Conservation (phyloP, 2,113 vertebrate species). For the Nyctibius bracteatus region DNA sequence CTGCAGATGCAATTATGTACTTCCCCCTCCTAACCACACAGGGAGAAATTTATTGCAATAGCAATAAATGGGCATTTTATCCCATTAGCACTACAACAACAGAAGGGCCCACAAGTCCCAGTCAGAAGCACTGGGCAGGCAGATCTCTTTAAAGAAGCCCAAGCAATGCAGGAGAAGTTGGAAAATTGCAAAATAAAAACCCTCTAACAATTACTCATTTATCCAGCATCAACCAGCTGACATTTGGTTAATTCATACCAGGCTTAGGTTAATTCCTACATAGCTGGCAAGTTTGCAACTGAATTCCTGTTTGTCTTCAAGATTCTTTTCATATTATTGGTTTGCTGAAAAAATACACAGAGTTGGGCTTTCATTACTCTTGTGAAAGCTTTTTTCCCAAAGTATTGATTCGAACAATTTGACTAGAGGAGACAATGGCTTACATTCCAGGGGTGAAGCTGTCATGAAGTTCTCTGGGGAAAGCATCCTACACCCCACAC, state of each 20-base stretch:
- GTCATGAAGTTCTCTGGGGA: not conserved
- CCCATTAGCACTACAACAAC: not conserved
- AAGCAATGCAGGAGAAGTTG: not conserved
- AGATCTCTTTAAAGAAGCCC: not conserved
- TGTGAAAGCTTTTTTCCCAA: conserved; percentile 9
- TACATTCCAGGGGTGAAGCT: not conserved
- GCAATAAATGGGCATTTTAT: not conserved
- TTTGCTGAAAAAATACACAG: conserved; percentile 44
- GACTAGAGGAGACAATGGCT: not conserved
- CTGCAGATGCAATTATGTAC: not conserved
- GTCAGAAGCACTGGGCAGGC: not conserved
- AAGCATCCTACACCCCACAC: not conserved
- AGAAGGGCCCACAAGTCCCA: not conserved
- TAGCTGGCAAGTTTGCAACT: conserved; percentile 23
- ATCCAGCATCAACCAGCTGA: conserved; percentile 35
- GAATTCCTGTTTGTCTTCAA: conserved; percentile 50
- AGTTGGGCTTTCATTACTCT: not conserved
- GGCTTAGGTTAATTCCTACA: conserved; percentile 43
- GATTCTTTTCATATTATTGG: conserved; percentile 47
- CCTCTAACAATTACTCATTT: conserved; percentile 54
- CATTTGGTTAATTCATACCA: conserved; percentile 49
- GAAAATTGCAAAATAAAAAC: conserved; percentile 32
- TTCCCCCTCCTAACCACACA: not conserved
- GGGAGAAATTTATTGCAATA: not conserved
- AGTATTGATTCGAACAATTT: not conserved